phyloP scores from a whole-genome alignment of 1,140 invertebrate species.

The Berghia stephanieae region DNA sequence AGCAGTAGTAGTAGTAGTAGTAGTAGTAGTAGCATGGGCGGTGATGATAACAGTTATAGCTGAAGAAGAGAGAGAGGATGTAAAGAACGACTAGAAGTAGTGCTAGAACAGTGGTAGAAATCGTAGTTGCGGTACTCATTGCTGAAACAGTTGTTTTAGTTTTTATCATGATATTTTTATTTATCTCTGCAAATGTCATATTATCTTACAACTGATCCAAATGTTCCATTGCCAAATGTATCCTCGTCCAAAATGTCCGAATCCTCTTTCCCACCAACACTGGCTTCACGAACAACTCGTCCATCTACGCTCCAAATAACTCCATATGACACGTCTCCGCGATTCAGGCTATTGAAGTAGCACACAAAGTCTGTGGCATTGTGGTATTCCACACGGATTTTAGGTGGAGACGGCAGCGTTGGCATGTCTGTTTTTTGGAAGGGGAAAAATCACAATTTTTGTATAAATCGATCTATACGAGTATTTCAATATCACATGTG shows the following conservation, averaged over 20 bases:
- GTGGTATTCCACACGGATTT: conserved; percentile 31
- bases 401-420: conserved; percentile 34
- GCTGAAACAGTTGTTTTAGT: too few species aligned
- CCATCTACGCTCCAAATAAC: conserved; percentile 19
- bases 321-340: conserved; percentile 39
- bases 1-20: too few species aligned
- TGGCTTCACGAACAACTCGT: neutral
- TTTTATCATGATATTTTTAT: too few species aligned
- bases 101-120: too few species aligned
- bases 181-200: neutral
- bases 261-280: neutral
- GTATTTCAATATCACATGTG: too few species aligned
- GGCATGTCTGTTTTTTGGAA: conserved; percentile 41
- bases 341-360: conserved; percentile 34
- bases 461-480: too few species aligned
- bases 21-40: too few species aligned
- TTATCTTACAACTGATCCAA: conserved; percentile 32
- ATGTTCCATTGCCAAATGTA: conserved; percentile 23
- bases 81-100: too few species aligned
- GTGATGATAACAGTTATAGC: too few species aligned
- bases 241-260: conserved; percentile 16
- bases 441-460: too few species aligned
- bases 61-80: too few species aligned
- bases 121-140: too few species aligned
- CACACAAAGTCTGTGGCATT: conserved; percentile 37